These are phyloP conservation scores for Plodia interpunctella DNA, from an alignment of 1,140 invertebrate species.

Conservation along the genomic window DNA sequence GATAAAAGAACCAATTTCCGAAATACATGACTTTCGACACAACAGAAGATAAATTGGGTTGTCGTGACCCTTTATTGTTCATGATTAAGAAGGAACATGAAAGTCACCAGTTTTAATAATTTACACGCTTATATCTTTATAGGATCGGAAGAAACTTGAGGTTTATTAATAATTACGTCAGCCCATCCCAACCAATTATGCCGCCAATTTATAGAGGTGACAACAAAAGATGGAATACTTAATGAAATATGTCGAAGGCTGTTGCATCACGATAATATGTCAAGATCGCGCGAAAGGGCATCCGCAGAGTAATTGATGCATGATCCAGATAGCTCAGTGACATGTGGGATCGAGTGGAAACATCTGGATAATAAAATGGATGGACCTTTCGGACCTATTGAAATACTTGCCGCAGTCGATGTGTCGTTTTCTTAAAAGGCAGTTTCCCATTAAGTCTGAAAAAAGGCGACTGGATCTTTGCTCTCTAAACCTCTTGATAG, in stretches of 20 bases:
- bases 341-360: background rate
- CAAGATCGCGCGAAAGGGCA: conserved; percentile 32
- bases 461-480: no score
- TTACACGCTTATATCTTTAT: conserved; percentile 14
- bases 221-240: conserved; percentile 3
- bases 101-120: conserved; percentile 20
- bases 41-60: no score
- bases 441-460: no score
- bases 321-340: conserved; percentile 3
- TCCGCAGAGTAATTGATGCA: conserved; percentile 12
- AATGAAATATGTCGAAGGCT: conserved; percentile 22
- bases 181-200: background rate
- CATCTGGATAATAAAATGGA: background rate
- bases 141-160: conserved; percentile 1
- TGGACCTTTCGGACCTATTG: no score
- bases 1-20: no score
- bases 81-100: background rate
- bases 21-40: no score
- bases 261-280: conserved; percentile 30
- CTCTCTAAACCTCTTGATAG: no score
- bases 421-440: no score
- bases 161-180: conserved; percentile 1
- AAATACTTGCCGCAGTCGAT: no score
- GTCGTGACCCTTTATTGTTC: background rate
- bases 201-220: conserved; percentile 7